Percentiles rank a stretch among this genome's conserved stretches.
Conservation (phyloP, 2,113 vertebrate genomes). For the Delphinus delphis region DNA sequence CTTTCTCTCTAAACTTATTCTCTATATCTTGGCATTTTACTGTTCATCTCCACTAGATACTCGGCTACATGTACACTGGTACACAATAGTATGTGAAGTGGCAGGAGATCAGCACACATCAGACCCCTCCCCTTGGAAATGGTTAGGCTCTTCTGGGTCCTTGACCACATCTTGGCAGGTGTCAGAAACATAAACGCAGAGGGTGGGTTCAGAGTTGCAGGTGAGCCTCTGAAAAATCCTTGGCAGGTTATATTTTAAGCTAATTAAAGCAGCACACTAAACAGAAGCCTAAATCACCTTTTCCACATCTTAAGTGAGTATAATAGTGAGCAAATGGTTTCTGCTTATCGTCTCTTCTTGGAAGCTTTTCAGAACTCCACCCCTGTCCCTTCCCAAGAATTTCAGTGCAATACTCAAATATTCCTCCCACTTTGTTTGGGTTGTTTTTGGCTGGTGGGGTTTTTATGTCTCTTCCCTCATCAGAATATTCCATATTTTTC, state of each 20-base stretch:
- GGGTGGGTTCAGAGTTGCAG: not conserved
- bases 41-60: rapidly evolving
- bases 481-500: not conserved
- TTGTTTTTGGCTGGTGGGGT: not conserved
- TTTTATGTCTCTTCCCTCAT: not conserved
- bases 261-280: not conserved
- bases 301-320: not conserved
- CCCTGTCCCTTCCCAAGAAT: not conserved
- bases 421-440: not conserved
- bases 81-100: not conserved
- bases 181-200: not conserved
- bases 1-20: not conserved
- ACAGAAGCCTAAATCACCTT: not conserved
- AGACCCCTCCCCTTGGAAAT: not conserved
- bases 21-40: not conserved
- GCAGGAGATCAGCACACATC: not conserved
- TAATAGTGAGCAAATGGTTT: not conserved
- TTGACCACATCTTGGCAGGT: not conserved
- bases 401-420: not conserved
- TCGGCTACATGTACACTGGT: rapidly evolving
- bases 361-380: not conserved
- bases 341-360: not conserved
- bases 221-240: not conserved
- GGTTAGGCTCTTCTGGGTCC: not conserved
- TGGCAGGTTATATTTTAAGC: not conserved